Conservation (phyloP, 2,888 invertebrate genomes). For the Pardosa pseudoannulata region DNA sequence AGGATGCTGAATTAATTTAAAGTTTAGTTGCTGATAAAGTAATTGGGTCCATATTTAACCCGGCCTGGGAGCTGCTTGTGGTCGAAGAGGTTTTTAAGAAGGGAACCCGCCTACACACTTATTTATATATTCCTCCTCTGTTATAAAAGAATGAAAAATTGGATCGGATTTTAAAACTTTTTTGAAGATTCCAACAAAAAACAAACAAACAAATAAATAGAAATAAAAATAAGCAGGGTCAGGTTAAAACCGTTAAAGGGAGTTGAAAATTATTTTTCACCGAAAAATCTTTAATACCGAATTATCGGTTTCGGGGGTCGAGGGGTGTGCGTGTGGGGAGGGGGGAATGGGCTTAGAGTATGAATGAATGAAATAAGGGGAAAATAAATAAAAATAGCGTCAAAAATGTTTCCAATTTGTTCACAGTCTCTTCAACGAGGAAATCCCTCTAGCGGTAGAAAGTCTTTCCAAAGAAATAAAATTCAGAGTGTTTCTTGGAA, state of each 20-base stretch:
- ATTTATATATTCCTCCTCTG: too few species aligned
- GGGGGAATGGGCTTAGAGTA: not conserved
- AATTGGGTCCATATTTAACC: too few species aligned
- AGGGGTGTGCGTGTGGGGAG: too few species aligned
- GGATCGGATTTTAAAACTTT: not conserved
- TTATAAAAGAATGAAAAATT: not conserved
- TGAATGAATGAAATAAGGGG: not conserved
- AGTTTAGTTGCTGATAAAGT: too few species aligned
- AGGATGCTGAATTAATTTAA: too few species aligned
- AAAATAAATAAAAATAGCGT: not conserved
- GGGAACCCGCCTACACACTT: too few species aligned
- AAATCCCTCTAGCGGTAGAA: slow-evolving; percentile 6
- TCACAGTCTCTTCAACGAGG: not conserved
- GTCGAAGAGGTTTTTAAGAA: too few species aligned
- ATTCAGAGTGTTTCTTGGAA: not conserved
- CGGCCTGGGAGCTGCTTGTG: too few species aligned
- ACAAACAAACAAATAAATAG: not conserved
- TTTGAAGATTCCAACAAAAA: not conserved
- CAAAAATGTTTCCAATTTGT: not conserved
- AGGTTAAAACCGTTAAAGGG: not conserved
- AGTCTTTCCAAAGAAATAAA: not conserved
- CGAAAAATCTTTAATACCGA: not conserved
- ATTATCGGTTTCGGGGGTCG: not conserved
- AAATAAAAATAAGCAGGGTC: not conserved
- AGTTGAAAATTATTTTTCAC: not conserved